Conservation (phyloP, 2,113 vertebrate genomes). For the Gila orcuttii region DNA sequence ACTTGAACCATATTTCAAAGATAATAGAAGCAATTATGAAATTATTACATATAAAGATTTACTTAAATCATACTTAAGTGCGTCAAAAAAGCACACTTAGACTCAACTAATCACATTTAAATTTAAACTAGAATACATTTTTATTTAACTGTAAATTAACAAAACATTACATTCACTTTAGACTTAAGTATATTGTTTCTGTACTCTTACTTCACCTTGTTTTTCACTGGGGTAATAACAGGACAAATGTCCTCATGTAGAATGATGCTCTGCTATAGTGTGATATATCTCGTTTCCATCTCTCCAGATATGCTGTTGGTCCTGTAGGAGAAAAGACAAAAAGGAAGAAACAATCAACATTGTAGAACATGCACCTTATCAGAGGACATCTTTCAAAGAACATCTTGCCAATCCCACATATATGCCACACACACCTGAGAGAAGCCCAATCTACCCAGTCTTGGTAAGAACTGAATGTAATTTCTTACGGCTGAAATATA, state of each 20-base stretch:
- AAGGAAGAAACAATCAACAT: conserved; percentile 21
- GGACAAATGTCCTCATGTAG: background rate
- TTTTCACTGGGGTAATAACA: too few relatives aligned
- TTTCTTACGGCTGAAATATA: background rate
- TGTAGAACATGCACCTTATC: conserved; percentile 18
- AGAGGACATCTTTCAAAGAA: conserved; percentile 50
- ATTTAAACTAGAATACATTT: too few relatives aligned
- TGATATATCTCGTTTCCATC: background rate
- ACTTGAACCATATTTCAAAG: too few relatives aligned
- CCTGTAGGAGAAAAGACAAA: conserved; percentile 46
- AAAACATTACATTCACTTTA: too few relatives aligned
- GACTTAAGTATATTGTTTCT: too few relatives aligned
- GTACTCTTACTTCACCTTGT: too few relatives aligned
- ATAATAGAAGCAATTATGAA: too few relatives aligned
- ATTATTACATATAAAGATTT: too few relatives aligned
- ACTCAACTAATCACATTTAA: too few relatives aligned
- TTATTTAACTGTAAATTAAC: too few relatives aligned
- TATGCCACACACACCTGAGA: conserved; percentile 23
- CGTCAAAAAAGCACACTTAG: too few relatives aligned
- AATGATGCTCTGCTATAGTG: background rate
- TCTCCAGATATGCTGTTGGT: conserved; percentile 62
- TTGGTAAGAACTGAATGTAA: conserved; percentile 21
- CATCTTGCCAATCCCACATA: conserved; percentile 48
- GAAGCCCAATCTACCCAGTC: background rate
- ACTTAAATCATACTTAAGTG: too few relatives aligned